Base-by-base conservation (phyloP, 1,140 invertebrate genomes). In the Cydia pomonella region DNA sequence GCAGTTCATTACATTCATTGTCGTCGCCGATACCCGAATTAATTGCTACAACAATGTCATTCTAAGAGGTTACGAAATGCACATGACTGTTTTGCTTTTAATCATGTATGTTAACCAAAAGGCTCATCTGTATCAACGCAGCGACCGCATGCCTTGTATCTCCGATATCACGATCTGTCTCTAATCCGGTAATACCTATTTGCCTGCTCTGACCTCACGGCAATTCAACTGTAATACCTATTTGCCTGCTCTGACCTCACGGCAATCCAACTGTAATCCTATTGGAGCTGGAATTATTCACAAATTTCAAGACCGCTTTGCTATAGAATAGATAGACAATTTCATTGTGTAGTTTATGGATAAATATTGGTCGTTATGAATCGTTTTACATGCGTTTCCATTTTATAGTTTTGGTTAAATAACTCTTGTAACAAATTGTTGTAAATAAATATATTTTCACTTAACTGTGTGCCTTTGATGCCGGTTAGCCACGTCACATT, bases 171-270 rank as follows among this genome's bases (percentile, higher is more conserved):
- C 7, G 38, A 59, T 59, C n/a, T 59, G 53, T n/a, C 53, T 59
- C 53, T 59, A 59, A 59, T 59, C 53, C 18, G 53, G 18, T 59
- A 59, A 59, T 59, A 18, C 18, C n/a, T 59, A 21, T 21, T 59
- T 59, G 53, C 53, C 18, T 21, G 53, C 6, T 21, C 53, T 59
- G 53, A 23, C 53, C 18, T 59, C 53, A 59, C 18, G 23, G 53
- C 53, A 12, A 18, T 59, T 18, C n/a, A n/a, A n/a, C n/a, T n/a
- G 18, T 59, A 59, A 59, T 59, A 18, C 18, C n/a, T 59, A 21
- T 21, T 59, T 59, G 53, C 53, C 18, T 21, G 53, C 6, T 21
- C 53, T 59, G 53, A 23, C 53, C 18, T 59, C 53, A 59, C 18
- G 23, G 53, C 53, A 12, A 18, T 59, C 18, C 53, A 59, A 59